Evolutionary conservation across 2,888 invertebrate species (phyloP), one percentile per base, ranked within the genome.

Genomic region (Dryocosmus kuriphilus): DNA sequence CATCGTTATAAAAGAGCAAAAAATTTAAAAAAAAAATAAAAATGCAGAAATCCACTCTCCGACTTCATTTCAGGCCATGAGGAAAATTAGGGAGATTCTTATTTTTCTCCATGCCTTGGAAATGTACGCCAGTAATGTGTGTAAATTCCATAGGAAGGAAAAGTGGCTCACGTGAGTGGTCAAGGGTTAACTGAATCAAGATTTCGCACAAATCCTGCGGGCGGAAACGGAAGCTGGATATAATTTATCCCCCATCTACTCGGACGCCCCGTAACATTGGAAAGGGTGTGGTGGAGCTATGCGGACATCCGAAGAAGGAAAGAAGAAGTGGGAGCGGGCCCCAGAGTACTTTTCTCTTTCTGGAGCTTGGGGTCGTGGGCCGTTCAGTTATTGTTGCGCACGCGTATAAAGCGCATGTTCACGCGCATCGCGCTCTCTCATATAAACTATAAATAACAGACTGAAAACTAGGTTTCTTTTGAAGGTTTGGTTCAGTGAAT

Each of bases 331-430:
- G 80, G 79, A 84, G 83, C 78, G 75, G 85, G 87, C 86, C 84
- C 84, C 85, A 84, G 41, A 82, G 78, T 80, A 81, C 78, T 85
- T 85, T 86, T 84, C 85, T 86, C 86, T 86, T 88, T 86, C 80
- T 80, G 79, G 77, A 79, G 79, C 76, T 82, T 79, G 76, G 78
- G 76, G 51, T 78, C 73, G 77, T 80, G 82, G 82, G 78, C 80
- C 85, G 85, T 86, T 88, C 90, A 91, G 91, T 90, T 88, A 89
- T 87, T 86, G 86, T 85, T 85, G 88, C 85, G 89, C 86, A 85
- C 86, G 88, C 89, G 80, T 82, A 77, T 71, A 77, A 81, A 79
- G 77, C 79, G 75, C 79, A 81, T 77, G 79, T 77, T 76, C 82
- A 80, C 76, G 75, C 75, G 76, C 41, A 67, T 35, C 55, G 46